Evolutionary conservation across 1,140 invertebrate genomes (phyloP).

Genomic region (Listronotus oregonensis): DNA sequence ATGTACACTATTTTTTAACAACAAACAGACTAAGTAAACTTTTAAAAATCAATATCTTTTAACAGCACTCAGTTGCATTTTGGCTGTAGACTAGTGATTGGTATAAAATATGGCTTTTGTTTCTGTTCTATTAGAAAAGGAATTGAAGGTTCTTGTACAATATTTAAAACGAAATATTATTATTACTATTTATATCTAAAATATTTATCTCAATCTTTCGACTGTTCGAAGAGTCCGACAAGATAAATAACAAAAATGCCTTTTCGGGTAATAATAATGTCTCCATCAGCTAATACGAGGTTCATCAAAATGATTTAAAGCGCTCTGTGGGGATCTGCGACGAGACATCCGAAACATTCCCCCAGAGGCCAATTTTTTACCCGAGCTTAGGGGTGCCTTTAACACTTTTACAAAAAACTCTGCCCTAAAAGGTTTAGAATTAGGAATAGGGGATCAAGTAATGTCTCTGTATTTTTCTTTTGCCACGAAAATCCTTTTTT

Average conservation of each 20-base stretch:
- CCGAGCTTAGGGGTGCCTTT: slow-evolving; percentile 9
- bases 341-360: slow-evolving; percentile 28
- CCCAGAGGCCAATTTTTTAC: slow-evolving; percentile 24
- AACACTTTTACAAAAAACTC: slow-evolving; percentile 26
- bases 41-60: no score
- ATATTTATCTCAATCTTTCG: not conserved
- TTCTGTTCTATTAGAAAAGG: no score
- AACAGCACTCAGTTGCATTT: no score
- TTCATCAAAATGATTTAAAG: slow-evolving; percentile 34
- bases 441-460: slow-evolving; percentile 18
- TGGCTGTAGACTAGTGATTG: no score
- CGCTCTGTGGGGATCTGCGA: slow-evolving; percentile 22
- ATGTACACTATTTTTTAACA: no score
- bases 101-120: no score
- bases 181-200: not conserved
- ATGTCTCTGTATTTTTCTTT: slow-evolving; percentile 16
- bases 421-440: slow-evolving; percentile 28
- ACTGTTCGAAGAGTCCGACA: not conserved
- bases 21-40: no score
- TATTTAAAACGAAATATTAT: no score
- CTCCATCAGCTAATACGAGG: slow-evolving; percentile 33
- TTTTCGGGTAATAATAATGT: slow-evolving; percentile 28
- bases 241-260: slow-evolving; percentile 19
- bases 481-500: no score
- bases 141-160: no score